Base-by-base conservation (phyloP, 2,888 invertebrate species). In the Teinopalpus imperialis region DNA sequence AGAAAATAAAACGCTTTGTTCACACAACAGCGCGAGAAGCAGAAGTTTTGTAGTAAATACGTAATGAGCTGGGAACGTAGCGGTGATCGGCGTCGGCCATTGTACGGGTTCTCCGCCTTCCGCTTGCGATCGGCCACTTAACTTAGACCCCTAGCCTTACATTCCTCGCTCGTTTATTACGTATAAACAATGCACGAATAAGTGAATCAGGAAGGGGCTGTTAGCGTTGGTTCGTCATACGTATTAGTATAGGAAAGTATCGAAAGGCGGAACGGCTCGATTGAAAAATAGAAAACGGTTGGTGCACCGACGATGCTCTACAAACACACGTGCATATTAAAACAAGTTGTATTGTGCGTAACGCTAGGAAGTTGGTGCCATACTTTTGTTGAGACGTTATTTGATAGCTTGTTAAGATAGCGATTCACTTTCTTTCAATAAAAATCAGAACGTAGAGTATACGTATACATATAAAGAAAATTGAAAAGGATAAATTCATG, bases 31-130 rank as follows among this genome's bases (percentile, higher is more conserved):
- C 64, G 62, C 71, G 70, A 69, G 63, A 61, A 68, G 64, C 66
- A 69, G 62, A 73, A 75, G 69, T 77, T 79, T 77, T 73, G 70
- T 75, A 78, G 72, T 78, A 80, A 82, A 81, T 77, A 80, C 74
- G 69, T 83, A 85, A 86, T 83, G 82, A 81, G 74, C 71, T 83
- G 83, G 76, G 82, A 83, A 83, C 76, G 66, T 66, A 69, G 73
- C 75, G 66, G 75, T 79, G 80, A 77, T 81, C 75, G 76, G 53
- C 65, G 60, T 55, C 77, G 81, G 81, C 77, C 80, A 87, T 85
- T 87, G 86, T 87, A 82, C 83, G 75, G 59, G 57, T 64, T 66
- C 62, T 76, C 70, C 79, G 80, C 77, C 82, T 85, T 83, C 86
- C 83, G 81, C 78, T 63, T 74, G 60, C 50, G 54, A 57, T 59